phyloP scores from a whole-genome alignment of 2,888 invertebrate genomes.

The Polia nebulosa region DNA sequence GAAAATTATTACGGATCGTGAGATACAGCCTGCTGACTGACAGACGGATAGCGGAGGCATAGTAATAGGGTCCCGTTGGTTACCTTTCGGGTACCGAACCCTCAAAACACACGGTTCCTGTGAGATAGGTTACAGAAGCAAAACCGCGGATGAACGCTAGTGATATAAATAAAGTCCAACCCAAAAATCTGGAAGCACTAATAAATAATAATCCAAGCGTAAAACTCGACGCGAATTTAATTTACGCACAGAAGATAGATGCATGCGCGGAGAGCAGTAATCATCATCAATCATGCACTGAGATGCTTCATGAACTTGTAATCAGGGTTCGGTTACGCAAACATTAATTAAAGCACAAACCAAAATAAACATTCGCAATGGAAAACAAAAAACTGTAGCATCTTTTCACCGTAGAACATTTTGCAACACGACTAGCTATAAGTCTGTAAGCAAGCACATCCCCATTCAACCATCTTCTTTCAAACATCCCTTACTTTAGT shows the following conservation, averaged over 20 bases:
- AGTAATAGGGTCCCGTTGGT: too few species aligned
- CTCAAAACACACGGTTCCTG: too few species aligned
- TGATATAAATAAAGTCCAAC: neutral
- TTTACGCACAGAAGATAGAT: slow-evolving; percentile 30
- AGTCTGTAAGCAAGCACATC: slow-evolving; percentile 5
- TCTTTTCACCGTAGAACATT: slow-evolving; percentile 1
- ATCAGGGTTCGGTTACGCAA: slow-evolving; percentile 13
- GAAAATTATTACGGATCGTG: too few species aligned
- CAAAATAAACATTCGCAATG: neutral
- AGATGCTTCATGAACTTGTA: slow-evolving; percentile 9
- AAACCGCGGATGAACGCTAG: neutral
- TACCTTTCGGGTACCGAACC: too few species aligned
- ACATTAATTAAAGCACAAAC: slow-evolving; percentile 21
- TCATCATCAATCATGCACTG: slow-evolving; percentile 47
- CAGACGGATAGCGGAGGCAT: too few species aligned
- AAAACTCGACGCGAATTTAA: slow-evolving; percentile 22
- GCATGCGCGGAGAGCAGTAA: slow-evolving; percentile 26
- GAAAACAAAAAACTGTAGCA: neutral
- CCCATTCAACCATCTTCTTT: slow-evolving; percentile 30
- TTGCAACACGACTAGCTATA: neutral
- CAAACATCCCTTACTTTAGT: slow-evolving; percentile 43
- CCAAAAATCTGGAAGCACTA: slow-evolving; percentile 3
- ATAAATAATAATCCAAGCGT: neutral
- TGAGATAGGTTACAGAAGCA: neutral
- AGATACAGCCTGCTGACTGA: too few species aligned